Evolutionary conservation across 2,888 invertebrate genomes (phyloP).

Genomic region (Zygaena filipendulae): DNA sequence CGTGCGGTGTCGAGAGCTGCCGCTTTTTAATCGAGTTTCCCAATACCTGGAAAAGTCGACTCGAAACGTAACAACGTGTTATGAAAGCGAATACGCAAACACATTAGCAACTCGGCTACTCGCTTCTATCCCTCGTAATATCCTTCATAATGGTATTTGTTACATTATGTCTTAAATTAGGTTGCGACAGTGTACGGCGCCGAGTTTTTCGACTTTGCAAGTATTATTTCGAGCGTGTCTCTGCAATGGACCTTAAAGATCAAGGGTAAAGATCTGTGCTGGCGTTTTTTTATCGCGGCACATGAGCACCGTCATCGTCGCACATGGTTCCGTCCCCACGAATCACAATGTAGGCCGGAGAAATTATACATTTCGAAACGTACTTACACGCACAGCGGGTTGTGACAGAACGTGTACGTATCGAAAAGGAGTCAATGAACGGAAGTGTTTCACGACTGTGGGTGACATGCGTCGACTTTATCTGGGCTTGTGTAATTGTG

Average conservation of each 20-base stretch:
- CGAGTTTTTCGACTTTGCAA: slow-evolving; percentile 19
- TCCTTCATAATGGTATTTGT: slow-evolving; percentile 42
- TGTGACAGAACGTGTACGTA: slow-evolving; percentile 41
- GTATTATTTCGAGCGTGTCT: slow-evolving; percentile 25
- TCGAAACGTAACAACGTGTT: slow-evolving; percentile 57
- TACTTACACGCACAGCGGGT: slow-evolving; percentile 17
- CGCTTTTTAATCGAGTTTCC: slow-evolving; percentile 53
- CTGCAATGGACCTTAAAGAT: slow-evolving; percentile 38
- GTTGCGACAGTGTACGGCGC: slow-evolving; percentile 15
- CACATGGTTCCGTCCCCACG: slow-evolving; percentile 18
- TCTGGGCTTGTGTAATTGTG: slow-evolving; percentile 53
- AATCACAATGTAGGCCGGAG: slow-evolving; percentile 24
- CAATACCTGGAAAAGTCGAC: slow-evolving; percentile 55
- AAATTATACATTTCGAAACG: slow-evolving; percentile 55
- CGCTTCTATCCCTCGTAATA: slow-evolving; percentile 45
- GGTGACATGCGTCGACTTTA: slow-evolving; percentile 58
- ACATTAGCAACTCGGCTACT: slow-evolving; percentile 36
- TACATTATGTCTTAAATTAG: slow-evolving; percentile 23
- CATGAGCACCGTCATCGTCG: background rate
- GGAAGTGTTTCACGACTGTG: slow-evolving; percentile 61
- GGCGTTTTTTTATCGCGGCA: slow-evolving; percentile 21
- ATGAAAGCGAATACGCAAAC: slow-evolving; percentile 59
- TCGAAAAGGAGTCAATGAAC: slow-evolving; percentile 67
- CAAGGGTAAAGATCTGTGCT: slow-evolving; percentile 25
- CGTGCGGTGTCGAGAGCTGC: slow-evolving; percentile 53